Evolutionary conservation across 2,113 vertebrate species (phyloP), one percentile per base, ranked within the genome.

Genomic region (Epinephelus cyanopodus): DNA sequence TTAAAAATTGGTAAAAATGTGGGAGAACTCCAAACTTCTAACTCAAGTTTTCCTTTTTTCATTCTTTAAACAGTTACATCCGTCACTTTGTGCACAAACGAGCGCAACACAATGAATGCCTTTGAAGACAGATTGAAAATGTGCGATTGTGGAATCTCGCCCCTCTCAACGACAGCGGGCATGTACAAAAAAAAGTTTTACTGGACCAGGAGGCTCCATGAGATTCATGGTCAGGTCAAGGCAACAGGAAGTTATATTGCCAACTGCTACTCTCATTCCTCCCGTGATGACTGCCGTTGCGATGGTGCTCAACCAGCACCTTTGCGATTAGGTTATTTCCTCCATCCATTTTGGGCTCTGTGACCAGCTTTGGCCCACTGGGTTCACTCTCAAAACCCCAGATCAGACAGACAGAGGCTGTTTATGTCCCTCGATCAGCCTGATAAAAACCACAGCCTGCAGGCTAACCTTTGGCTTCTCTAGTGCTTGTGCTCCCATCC

Each of bases 201-300:
- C 27, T 29, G 27, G 54, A 74, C 39, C 60, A 33, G 12, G 48
- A 71, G 87, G 89, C 85, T 85, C 69, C 87, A 87, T 80, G 76
- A 87, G 1, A 21, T 87, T 90, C 77, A 90, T 84, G 78, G 86
- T 91, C 92, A 92, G 91, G 77, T 72, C 37, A 78, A 90, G 92
- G 92, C 87, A 92, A 90, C 87, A 93, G 90, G 92, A 95, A 94
- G 88, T 86, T 88, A 85, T 84, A 89, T 86, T 92, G 87, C 87
- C 94, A 96, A 93, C 95, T 96, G 95, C 81, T 94, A 94, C 94
- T 77, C 79, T 80, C 72, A 72, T 75, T 50, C 47, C 64, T 39
- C 2, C 39, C 57, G 29, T 58, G 15, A 47, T 50, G 58, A 77
- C 45, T 37, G 47, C 56, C 25, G 33, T 18, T 48, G 18, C 62